phyloP scores from a whole-genome alignment of 2,113 vertebrate species.

The Odocoileus hemionus region DNA sequence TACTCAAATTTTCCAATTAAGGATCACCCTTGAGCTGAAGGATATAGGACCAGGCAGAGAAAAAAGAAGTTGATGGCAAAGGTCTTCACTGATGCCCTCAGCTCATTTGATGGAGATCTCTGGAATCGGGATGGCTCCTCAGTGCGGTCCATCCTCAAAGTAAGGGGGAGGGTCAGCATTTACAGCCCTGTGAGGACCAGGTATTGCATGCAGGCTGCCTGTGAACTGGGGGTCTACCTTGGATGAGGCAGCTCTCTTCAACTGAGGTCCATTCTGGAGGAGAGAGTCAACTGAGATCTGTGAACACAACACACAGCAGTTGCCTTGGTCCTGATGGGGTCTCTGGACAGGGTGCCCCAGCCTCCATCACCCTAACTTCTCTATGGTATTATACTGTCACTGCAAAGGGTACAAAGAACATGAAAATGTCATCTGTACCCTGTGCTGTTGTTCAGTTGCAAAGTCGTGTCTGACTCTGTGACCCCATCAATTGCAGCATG shows the following conservation, averaged over 20 bases:
- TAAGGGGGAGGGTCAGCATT: accelerated
- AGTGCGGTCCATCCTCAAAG: too few relatives aligned
- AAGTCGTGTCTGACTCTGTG: background rate
- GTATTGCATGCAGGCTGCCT: background rate
- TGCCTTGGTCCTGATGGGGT: too few relatives aligned
- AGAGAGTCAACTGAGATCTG: background rate
- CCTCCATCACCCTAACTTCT: background rate
- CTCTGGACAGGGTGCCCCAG: background rate
- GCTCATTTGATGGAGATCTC: background rate
- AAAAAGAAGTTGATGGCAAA: too few relatives aligned
- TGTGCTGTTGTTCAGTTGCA: background rate
- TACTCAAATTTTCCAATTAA: background rate
- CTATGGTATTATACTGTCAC: background rate
- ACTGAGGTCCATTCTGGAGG: too few relatives aligned
- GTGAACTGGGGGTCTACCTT: too few relatives aligned
- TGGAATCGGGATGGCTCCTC: background rate
- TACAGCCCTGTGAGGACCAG: background rate
- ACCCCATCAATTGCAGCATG: background rate
- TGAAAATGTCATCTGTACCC: background rate
- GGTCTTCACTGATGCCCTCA: background rate
- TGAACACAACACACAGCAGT: too few relatives aligned
- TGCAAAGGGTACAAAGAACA: too few relatives aligned
- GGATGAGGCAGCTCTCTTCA: background rate
- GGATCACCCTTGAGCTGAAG: background rate
- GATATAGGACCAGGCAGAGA: too few relatives aligned